These are phyloP conservation scores for Parus major DNA, from an alignment of 2,113 vertebrate genomes.

Conservation along the genomic window DNA sequence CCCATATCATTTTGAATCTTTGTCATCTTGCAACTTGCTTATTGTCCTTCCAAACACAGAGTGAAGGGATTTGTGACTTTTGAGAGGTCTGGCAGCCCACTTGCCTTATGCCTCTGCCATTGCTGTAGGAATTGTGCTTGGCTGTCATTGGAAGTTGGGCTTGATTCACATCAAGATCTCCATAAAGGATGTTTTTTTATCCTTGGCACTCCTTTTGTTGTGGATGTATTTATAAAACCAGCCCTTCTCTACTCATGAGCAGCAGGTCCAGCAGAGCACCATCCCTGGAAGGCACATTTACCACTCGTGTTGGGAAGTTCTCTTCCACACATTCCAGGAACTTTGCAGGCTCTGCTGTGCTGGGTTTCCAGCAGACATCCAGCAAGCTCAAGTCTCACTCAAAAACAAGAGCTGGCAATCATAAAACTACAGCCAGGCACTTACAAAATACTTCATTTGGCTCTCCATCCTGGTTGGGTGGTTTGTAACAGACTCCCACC, in stretches of 20 bases:
- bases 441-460: neutral
- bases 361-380: neutral
- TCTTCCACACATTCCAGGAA: neutral
- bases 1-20: neutral
- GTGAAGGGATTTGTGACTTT: neutral
- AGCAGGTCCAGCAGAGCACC: neutral
- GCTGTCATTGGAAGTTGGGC: neutral
- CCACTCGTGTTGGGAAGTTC: neutral
- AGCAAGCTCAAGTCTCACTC: neutral
- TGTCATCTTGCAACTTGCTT: neutral
- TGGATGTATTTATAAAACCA: neutral
- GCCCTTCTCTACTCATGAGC: neutral
- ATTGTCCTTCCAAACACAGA: neutral
- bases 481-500: neutral
- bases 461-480: neutral
- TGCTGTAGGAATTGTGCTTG: neutral
- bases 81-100: neutral
- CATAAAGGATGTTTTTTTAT: neutral
- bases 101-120: neutral
- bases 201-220: neutral
- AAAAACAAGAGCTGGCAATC: neutral
- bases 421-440: neutral
- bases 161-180: neutral
- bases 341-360: neutral
- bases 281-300: neutral